Conservation (phyloP, 2,888 invertebrate species). For the Scaptomyza tumidula region DNA sequence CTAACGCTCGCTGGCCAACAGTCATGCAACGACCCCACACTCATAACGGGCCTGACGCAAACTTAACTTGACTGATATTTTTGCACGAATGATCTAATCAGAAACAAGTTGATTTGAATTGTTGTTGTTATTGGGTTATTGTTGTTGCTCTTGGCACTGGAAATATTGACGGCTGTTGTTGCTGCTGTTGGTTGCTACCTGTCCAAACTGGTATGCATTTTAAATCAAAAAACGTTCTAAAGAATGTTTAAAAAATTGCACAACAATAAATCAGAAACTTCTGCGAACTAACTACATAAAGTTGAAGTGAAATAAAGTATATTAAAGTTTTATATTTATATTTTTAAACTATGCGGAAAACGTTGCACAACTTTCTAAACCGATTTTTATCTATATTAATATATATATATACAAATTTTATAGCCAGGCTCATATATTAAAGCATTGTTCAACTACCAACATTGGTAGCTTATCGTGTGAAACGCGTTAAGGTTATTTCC, state of each 20-base stretch:
- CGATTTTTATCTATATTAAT: neutral
- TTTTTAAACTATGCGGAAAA: no score
- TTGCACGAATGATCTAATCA: constrained; percentile 76
- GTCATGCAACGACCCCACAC: neutral
- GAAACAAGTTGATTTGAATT: constrained; percentile 79
- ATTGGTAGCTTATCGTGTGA: constrained; percentile 26
- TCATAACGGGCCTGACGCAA: constrained; percentile 49
- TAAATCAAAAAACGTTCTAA: neutral
- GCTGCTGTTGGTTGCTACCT: constrained; percentile 18
- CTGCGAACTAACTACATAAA: neutral
- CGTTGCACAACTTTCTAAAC: no score
- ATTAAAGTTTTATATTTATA: neutral
- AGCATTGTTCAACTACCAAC: neutral
- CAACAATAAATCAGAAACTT: neutral
- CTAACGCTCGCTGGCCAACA: neutral
- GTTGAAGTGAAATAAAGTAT: neutral
- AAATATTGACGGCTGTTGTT: constrained; percentile 12
- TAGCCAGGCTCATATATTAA: neutral
- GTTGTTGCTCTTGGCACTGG: constrained; percentile 22
- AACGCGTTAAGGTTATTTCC: constrained; percentile 21
- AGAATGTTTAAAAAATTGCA: neutral
- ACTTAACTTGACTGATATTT: constrained; percentile 72
- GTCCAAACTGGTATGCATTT: constrained; percentile 34
- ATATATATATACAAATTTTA: neutral
- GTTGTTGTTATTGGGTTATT: constrained; percentile 43